phyloP scores from a whole-genome alignment of 2,113 vertebrate genomes.

The Coturnix japonica region DNA sequence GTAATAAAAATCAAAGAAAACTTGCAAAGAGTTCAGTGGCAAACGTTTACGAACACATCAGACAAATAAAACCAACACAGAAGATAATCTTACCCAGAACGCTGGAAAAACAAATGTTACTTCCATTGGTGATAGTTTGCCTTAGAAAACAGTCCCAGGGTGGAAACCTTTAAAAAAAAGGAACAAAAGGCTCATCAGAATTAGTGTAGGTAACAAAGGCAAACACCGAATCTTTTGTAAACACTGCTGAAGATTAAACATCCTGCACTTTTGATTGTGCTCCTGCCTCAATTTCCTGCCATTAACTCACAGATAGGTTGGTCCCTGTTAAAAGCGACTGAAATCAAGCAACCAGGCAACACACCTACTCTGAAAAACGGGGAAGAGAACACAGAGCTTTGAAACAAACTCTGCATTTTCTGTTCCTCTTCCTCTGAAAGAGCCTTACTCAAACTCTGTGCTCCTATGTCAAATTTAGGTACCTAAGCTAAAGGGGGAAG shows the following conservation, averaged over 20 bases:
- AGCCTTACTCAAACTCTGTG: not conserved
- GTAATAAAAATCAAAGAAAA: not conserved
- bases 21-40: not conserved
- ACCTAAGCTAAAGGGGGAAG: not conserved
- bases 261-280: constrained; percentile 14
- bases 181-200: constrained; percentile 37
- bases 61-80: not conserved
- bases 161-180: not conserved
- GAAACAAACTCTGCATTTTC: constrained; percentile 2
- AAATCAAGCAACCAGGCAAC: not conserved
- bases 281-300: constrained; percentile 30
- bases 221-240: constrained; percentile 26
- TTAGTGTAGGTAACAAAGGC: not conserved
- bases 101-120: constrained; percentile 33
- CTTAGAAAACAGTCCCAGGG: not conserved
- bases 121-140: constrained; percentile 53
- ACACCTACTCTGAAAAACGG: not conserved
- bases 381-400: not conserved
- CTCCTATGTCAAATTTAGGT: not conserved
- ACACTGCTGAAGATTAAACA: constrained; percentile 38
- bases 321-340: not conserved
- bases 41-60: not conserved
- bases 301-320: constrained; percentile 15
- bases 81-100: constrained; percentile 44
- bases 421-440: not conserved